Conservation (phyloP, 2,888 invertebrate species). For the Neria commutata region DNA sequence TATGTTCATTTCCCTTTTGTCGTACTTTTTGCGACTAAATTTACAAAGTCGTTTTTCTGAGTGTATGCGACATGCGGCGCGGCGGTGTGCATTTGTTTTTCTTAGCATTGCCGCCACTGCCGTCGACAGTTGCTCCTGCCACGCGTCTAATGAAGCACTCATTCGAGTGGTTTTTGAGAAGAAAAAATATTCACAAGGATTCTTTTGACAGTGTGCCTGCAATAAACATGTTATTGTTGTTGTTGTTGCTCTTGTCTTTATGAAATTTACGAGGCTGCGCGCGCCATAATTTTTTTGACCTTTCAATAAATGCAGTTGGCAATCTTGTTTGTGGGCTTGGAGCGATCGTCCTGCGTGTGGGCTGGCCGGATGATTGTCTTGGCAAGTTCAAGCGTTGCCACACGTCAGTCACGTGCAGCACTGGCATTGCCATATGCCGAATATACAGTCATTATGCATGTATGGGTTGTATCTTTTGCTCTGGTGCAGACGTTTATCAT, state of each 20-base stretch:
- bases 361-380: not conserved
- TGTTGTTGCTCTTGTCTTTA: conserved; percentile 15
- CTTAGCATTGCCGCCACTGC: not conserved
- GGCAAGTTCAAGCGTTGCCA: conserved; percentile 34
- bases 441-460: conserved; percentile 8
- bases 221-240: not conserved
- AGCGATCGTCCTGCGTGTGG: not conserved
- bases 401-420: conserved; percentile 38
- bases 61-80: too few species aligned
- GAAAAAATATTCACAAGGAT: not conserved
- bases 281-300: conserved; percentile 54
- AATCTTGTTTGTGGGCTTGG: conserved; percentile 12
- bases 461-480: not conserved
- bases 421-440: conserved; percentile 9
- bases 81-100: not conserved
- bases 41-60: not conserved
- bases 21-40: conserved; percentile 11
- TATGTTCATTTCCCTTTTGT: not conserved
- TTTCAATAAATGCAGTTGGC: conserved; percentile 40
- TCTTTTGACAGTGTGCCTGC: not conserved
- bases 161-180: conserved; percentile 15
- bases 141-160: conserved; percentile 55
- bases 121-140: conserved; percentile 23
- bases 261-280: not conserved
- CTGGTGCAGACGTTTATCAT: conserved; percentile 16